Conservation (phyloP, 2,113 vertebrate species). For the Gnathonemus echidnorhynchus region DNA sequence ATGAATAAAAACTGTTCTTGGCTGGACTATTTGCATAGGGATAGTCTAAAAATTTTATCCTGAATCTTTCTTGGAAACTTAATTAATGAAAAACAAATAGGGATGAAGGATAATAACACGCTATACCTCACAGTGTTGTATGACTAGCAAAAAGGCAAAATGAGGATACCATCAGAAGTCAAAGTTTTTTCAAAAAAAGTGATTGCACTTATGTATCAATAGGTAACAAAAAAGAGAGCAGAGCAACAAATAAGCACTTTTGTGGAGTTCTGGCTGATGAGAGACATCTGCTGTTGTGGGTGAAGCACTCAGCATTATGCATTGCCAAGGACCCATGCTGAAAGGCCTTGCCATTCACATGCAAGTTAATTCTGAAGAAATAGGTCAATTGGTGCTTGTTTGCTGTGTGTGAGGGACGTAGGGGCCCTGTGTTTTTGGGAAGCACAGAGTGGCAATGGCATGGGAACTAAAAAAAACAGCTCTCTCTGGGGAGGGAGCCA, state of each 20-base stretch:
- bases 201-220: neutral
- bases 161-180: neutral
- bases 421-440: neutral
- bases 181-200: neutral
- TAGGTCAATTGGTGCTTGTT: slow-evolving; percentile 30
- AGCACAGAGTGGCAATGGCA: neutral
- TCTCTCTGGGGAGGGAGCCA: neutral
- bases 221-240: neutral
- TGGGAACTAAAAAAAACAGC: neutral
- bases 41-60: neutral
- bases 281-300: neutral
- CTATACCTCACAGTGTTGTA: no score
- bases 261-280: neutral
- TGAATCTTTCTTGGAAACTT: neutral
- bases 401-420: slow-evolving; percentile 4
- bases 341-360: slow-evolving; percentile 20
- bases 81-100: neutral
- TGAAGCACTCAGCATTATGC: slow-evolving; percentile 21
- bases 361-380: slow-evolving; percentile 24
- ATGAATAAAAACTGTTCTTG: neutral
- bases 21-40: neutral
- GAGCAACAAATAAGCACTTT: neutral
- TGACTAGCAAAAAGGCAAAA: neutral
- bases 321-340: slow-evolving; percentile 21
- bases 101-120: neutral